phyloP scores from a whole-genome alignment of 2,113 vertebrate species.

The Ranitomeya imitator region DNA sequence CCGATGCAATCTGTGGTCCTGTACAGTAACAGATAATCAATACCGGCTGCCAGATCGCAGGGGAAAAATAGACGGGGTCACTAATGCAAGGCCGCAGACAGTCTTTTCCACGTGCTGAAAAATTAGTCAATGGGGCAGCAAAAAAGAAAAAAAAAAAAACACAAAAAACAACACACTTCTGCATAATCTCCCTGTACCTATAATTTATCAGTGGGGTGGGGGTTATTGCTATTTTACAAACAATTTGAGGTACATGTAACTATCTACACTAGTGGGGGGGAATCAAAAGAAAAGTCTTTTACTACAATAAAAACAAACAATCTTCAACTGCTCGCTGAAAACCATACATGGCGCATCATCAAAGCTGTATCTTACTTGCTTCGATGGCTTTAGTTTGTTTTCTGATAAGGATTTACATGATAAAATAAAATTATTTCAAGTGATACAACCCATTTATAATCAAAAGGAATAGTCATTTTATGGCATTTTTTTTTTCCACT shows the following conservation, averaged over 20 bases:
- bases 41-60: not conserved
- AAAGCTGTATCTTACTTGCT: not conserved
- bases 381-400: conserved; percentile 23
- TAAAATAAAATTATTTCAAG: conserved; percentile 1
- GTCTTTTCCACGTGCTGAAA: not conserved
- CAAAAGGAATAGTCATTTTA: not conserved
- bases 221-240: conserved; percentile 34
- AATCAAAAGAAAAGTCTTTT: not conserved
- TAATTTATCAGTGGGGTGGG: not conserved
- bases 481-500: conserved; percentile 20
- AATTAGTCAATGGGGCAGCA: not conserved
- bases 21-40: not conserved
- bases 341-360: not conserved
- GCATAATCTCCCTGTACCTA: not conserved
- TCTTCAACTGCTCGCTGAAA: not conserved
- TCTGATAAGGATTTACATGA: not conserved
- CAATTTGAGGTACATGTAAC: not conserved
- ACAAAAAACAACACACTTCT: not conserved
- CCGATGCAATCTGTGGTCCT: not conserved
- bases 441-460: not conserved
- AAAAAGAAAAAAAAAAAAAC: not conserved
- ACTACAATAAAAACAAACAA: conserved; percentile 1
- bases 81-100: not conserved
- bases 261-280: not conserved
- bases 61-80: not conserved